Evolutionary conservation across 2,888 invertebrate genomes (phyloP).

Genomic region (Alitta virens): DNA sequence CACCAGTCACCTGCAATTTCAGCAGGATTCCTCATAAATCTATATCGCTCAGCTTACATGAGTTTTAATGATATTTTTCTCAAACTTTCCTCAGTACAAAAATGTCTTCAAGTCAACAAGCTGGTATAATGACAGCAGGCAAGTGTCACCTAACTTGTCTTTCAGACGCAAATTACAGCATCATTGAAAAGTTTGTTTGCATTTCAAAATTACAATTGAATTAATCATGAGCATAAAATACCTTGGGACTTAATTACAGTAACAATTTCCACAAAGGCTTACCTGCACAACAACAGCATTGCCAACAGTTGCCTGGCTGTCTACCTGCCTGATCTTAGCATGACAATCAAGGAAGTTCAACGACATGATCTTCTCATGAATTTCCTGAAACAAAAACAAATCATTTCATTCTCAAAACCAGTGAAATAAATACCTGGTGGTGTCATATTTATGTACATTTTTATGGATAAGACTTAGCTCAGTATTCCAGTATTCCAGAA

Average conservation of each 20-base stretch:
- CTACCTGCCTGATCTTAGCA: slow-evolving; percentile 95
- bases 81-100: too few relatives aligned
- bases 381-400: slow-evolving; percentile 68
- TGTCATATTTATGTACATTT: too few relatives aligned
- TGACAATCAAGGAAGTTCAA: slow-evolving; percentile 95
- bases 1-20: slow-evolving; percentile 86
- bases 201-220: too few relatives aligned
- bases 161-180: slow-evolving; percentile 29
- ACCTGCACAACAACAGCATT: slow-evolving; percentile 92
- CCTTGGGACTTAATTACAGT: too few relatives aligned
- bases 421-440: too few relatives aligned
- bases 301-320: slow-evolving; percentile 89
- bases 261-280: too few relatives aligned
- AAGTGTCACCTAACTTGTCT: slow-evolving; percentile 23
- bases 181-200: slow-evolving; percentile 1
- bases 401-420: background rate
- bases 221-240: too few relatives aligned
- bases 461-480: too few relatives aligned
- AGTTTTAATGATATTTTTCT: too few relatives aligned
- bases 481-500: too few relatives aligned
- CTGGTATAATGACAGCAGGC: slow-evolving; percentile 27
- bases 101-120: slow-evolving; percentile 2
- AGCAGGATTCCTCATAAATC: background rate
- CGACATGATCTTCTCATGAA: slow-evolving; percentile 92
- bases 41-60: too few relatives aligned